Evolutionary conservation across 2,888 invertebrate species (phyloP).

Genomic region (Rhingia campestris): DNA sequence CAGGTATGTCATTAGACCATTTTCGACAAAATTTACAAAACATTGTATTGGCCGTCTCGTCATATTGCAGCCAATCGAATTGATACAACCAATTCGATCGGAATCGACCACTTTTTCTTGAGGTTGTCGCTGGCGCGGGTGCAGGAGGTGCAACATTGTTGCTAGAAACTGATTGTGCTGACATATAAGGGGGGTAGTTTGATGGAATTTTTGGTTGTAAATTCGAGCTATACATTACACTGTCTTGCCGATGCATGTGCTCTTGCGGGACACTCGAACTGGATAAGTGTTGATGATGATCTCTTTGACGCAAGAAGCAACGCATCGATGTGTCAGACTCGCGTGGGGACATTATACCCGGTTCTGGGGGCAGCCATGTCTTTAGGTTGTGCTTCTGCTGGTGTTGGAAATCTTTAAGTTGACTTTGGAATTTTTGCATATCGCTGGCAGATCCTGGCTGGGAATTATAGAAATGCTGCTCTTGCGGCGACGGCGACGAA

Average conservation of each 20-base stretch:
- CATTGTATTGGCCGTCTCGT: constrained; percentile 87
- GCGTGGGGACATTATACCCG: constrained; percentile 46
- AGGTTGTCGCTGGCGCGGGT: constrained; percentile 82
- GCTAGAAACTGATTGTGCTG: constrained; percentile 40
- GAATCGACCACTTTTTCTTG: constrained; percentile 87
- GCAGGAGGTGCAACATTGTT: constrained; percentile 79
- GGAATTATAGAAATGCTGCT: constrained; percentile 54
- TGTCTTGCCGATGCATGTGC: constrained; percentile 59
- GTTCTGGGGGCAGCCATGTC: constrained; percentile 72
- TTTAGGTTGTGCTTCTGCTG: constrained; percentile 65
- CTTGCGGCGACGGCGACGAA: constrained; percentile 49
- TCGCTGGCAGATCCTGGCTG: constrained; percentile 34
- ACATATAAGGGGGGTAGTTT: constrained; percentile 81
- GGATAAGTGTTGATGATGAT: constrained; percentile 49
- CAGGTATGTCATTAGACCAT: constrained; percentile 88
- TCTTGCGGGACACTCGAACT: constrained; percentile 55
- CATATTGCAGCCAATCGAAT: constrained; percentile 89
- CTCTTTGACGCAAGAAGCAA: constrained; percentile 56
- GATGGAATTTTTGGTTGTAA: constrained; percentile 81
- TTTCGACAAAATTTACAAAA: constrained; percentile 89
- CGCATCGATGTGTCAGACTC: constrained; percentile 55
- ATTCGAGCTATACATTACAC: constrained; percentile 75
- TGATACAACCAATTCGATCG: constrained; percentile 87
- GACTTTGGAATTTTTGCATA: constrained; percentile 60
- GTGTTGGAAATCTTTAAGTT: constrained; percentile 59